Evolutionary conservation across 2,113 vertebrate genomes (phyloP).

Genomic region (Hyperoodon ampullatus): DNA sequence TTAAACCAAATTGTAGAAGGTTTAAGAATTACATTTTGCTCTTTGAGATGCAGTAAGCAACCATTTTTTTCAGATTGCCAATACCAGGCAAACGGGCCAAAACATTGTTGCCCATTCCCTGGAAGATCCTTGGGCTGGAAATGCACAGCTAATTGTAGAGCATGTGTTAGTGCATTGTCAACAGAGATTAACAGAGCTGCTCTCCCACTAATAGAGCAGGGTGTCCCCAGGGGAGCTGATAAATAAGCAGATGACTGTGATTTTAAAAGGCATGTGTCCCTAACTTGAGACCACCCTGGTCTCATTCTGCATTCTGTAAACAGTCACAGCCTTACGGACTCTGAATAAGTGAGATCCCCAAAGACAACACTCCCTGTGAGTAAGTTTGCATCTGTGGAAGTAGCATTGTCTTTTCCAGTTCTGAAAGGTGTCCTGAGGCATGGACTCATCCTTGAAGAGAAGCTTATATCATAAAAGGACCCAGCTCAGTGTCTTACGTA

Average conservation of each 20-base stretch:
- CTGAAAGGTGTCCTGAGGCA: neutral
- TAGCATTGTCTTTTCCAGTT: neutral
- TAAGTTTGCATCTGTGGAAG: neutral
- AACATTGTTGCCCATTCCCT: neutral
- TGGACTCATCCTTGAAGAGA: neutral
- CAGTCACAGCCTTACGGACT: neutral
- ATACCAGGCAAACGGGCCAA: neutral
- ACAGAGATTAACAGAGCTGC: neutral
- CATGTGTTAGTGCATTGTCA: neutral
- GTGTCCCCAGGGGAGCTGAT: neutral
- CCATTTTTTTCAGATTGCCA: neutral
- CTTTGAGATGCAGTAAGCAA: neutral
- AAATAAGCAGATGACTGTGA: neutral
- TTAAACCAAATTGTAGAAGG: neutral
- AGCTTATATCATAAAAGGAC: neutral
- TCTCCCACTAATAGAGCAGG: neutral
- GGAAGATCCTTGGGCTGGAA: neutral
- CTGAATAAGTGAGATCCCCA: neutral
- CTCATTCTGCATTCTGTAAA: neutral
- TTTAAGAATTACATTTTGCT: neutral
- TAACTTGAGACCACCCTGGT: rapidly evolving
- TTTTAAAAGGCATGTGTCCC: neutral
- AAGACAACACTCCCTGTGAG: neutral
- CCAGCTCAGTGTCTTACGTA: neutral
- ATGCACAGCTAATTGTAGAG: neutral